Percentiles rank a stretch among this genome's conserved stretches.
phyloP scores from a whole-genome alignment of 2,888 invertebrate genomes.

The Hypercompe scribonia region DNA sequence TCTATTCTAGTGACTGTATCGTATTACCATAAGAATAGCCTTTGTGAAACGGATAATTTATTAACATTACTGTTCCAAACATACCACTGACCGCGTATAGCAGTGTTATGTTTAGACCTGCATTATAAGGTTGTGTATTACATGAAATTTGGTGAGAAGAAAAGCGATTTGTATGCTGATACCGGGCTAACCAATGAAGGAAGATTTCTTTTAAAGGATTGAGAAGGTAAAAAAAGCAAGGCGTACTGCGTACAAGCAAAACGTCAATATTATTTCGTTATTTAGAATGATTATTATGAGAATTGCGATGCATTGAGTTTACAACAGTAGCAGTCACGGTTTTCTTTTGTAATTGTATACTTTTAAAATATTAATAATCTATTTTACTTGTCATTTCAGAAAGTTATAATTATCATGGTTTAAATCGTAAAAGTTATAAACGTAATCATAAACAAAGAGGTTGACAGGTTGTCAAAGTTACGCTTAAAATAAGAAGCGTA shows the following conservation, averaged over 20 bases:
- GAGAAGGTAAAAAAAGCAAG: neutral
- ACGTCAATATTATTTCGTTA: neutral
- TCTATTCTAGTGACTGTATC: slow-evolving; percentile 50
- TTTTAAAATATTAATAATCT: neutral
- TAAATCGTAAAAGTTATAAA: no score
- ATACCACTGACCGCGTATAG: slow-evolving; percentile 42
- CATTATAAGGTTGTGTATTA: slow-evolving; percentile 30
- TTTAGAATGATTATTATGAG: neutral
- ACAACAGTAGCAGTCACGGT: neutral
- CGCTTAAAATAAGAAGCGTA: neutral
- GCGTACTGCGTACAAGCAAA: neutral
- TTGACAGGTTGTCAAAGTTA: no score
- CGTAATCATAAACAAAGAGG: no score
- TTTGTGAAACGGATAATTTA: slow-evolving; percentile 52
- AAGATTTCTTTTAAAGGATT: neutral
- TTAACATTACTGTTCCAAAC: slow-evolving; percentile 51
- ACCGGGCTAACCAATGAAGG: slow-evolving; percentile 8
- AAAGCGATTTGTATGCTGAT: slow-evolving; percentile 47
- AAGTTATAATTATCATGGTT: neutral
- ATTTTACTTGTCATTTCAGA: neutral
- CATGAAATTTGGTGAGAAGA: slow-evolving; percentile 46
- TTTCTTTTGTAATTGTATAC: neutral
- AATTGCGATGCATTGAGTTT: neutral
- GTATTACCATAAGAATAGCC: slow-evolving; percentile 51
- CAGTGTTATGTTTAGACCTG: slow-evolving; percentile 37